Conservation (phyloP, 2,797 vertebrate genomes). For the Spea hammondii region DNA sequence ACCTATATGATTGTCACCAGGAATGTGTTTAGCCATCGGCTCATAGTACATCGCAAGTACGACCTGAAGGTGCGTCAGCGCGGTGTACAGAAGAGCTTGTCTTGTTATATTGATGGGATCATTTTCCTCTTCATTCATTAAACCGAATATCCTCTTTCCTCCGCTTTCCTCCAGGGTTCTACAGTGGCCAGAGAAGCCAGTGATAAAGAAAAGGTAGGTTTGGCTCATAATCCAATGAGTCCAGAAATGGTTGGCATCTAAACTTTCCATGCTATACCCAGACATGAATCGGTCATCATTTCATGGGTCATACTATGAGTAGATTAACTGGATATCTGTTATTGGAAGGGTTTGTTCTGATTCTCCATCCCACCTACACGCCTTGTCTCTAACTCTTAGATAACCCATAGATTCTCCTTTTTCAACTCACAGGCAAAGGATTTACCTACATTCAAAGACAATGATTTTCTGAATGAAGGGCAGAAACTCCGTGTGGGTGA, state of each 20-base stretch:
- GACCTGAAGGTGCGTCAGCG: constrained; percentile 85
- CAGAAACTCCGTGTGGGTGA: constrained; percentile 90
- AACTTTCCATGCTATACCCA: background rate
- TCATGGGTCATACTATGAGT: too few species aligned
- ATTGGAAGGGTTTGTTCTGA: too few species aligned
- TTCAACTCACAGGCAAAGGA: constrained; percentile 82
- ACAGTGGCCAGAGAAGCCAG: constrained; percentile 93
- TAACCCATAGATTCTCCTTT: background rate
- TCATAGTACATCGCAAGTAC: constrained; percentile 89
- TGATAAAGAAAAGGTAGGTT: constrained; percentile 88
- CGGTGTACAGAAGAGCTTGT: background rate
- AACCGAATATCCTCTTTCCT: background rate
- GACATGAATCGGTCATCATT: too few species aligned
- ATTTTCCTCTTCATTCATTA: background rate
- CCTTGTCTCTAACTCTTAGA: background rate
- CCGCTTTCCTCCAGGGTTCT: constrained; percentile 75
- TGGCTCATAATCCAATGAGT: background rate
- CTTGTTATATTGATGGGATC: background rate
- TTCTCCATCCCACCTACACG: too few species aligned
- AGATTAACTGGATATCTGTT: too few species aligned
- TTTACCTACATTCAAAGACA: constrained; percentile 92
- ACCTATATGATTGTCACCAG: constrained; percentile 96
- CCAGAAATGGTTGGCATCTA: background rate
- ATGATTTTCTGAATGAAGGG: constrained; percentile 92
- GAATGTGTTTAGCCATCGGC: constrained; percentile 90